Base-by-base conservation (phyloP, 2,113 vertebrate species). In the Mionectes macconnelli region DNA sequence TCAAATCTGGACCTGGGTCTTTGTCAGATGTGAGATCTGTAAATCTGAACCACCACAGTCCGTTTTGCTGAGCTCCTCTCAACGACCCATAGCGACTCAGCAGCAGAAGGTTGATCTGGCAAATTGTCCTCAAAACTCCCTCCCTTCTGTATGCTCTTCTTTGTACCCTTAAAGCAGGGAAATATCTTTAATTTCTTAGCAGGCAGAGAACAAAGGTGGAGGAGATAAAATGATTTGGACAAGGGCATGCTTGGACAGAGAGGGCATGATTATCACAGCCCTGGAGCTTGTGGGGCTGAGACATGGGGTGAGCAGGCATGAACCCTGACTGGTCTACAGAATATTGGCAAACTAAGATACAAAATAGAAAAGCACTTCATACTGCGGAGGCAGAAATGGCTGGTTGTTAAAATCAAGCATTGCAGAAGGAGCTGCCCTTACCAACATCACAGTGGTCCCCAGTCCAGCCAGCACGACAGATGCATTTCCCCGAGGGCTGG, bases 361-460 rank as follows among this genome's bases (percentile, higher is more conserved):
- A 68, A 72, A 52, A 25, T 0, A 72, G 56, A 69, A 63, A 85
- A 1, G 2, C 56, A 49, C 14, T 76, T 74, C 16, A 3, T 27
- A 9, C 1, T 15, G 27, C 3, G 27, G n/a, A 80, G 31, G 19
- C 31, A 91, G 33, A 63, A 85, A 35, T 3, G 19, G 15, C 16
- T 50, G 59, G 11, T 4, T 62, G 12, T n/a, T 56, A 25, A 53
- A 88, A 74, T 1, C 39, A 63, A 86, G 31, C 12, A 12, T 14
- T 4, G 6, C 42, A 62, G 62, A 42, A 86, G 55, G 33, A 84
- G 28, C 40, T 39, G 31, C 20, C 40, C 95, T 84, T 91, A 97
- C 95, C 93, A 40, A 33, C 39, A 25, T 96, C 86, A 8, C 96
- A 97, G 64, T 0, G 64, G 19, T 96, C 74, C 64, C 96, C 97